phyloP scores from a whole-genome alignment of 2,113 vertebrate species.

The Myocastor coypus region DNA sequence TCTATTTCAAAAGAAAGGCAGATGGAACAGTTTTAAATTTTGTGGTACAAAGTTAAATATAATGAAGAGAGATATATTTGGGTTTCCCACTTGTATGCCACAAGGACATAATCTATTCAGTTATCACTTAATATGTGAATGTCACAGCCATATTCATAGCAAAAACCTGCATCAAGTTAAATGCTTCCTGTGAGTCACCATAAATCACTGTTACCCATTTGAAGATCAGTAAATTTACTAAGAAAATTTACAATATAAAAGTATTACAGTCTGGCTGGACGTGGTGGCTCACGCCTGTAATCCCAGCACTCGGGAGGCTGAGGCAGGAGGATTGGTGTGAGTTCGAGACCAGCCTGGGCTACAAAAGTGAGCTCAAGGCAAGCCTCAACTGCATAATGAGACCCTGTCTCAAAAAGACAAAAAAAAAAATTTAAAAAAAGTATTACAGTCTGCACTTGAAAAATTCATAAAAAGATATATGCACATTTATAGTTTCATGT shows the following conservation, averaged over 20 bases:
- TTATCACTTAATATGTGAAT: background rate
- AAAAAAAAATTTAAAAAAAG: background rate
- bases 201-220: background rate
- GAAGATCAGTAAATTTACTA: background rate
- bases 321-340: too few species aligned
- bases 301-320: too few species aligned
- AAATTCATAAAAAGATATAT: background rate
- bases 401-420: too few species aligned
- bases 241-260: background rate
- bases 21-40: background rate
- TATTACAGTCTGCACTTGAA: background rate
- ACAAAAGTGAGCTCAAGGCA: too few species aligned
- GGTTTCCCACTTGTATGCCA: background rate
- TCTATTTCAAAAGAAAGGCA: background rate
- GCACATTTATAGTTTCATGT: background rate
- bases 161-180: background rate
- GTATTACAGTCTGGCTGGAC: background rate
- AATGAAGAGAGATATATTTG: background rate
- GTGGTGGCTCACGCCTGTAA: too few species aligned
- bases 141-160: background rate
- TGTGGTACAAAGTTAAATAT: background rate
- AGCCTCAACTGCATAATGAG: too few species aligned
- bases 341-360: too few species aligned
- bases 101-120: background rate
- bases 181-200: background rate